A percentile compares a stretch with the other conserved stretches of the same genome.
phyloP scores from a whole-genome alignment of 1,140 invertebrate genomes.

The Drosophila kurseongensis region DNA sequence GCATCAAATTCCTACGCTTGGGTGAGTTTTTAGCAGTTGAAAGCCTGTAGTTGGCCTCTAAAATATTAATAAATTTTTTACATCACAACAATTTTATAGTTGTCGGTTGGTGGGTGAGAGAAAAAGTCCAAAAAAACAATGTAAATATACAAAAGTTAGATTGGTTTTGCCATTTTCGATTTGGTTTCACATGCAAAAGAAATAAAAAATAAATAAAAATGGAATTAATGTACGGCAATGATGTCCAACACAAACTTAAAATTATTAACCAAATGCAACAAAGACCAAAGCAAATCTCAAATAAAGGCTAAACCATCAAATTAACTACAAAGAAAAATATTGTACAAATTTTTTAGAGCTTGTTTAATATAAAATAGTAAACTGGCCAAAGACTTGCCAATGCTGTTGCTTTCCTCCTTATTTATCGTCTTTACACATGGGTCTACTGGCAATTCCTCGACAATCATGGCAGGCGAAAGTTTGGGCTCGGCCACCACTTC shows the following conservation, averaged over 20 bases:
- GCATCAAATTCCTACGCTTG: conserved; percentile 79
- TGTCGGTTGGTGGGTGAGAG: conserved; percentile 63
- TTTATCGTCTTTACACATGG: conserved; percentile 8
- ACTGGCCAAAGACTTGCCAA: conserved; percentile 70
- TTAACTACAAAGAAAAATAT: conserved; percentile 15
- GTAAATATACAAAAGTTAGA: conserved; percentile 76
- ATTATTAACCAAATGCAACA: conserved; percentile 6
- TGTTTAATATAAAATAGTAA: conserved; percentile 18
- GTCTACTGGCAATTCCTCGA: conserved; percentile 55
- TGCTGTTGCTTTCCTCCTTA: conserved; percentile 76
- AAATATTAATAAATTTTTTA: conserved; percentile 51
- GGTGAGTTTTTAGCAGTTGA: conserved; percentile 77
- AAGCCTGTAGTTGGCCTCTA: conserved; percentile 74
- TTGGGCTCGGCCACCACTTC: conserved; percentile 35
- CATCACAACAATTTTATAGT: conserved; percentile 46
- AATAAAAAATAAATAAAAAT: conserved; percentile 59
- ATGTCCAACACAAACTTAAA: conserved; percentile 31
- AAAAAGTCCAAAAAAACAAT: conserved; percentile 68
- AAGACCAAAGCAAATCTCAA: conserved; percentile 6
- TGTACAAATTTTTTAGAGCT: conserved; percentile 31
- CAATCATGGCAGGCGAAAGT: conserved; percentile 67
- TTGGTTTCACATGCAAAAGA: conserved; percentile 69
- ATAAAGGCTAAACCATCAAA: conserved; percentile 10
- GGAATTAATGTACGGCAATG: conserved; percentile 34
- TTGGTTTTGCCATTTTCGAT: conserved; percentile 59